Evolutionary conservation across 1,140 invertebrate genomes (phyloP), one percentile per base, ranked within the genome.

Genomic region (Procambarus clarkii): DNA sequence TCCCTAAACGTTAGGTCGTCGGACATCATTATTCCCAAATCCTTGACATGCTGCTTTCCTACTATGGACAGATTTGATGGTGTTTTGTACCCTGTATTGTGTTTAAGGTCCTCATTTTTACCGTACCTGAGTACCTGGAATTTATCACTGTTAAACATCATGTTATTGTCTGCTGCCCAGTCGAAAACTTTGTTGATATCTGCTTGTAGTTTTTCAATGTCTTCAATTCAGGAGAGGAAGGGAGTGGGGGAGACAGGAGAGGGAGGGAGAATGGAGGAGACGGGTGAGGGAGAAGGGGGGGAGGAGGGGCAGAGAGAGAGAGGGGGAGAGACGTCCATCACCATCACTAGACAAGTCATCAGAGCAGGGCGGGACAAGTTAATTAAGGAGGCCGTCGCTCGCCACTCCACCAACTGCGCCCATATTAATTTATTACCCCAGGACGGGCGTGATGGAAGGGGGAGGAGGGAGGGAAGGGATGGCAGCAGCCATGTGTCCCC

Each of bases 321-420:
- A 8, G 69, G 69, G 69, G 2, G 79, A 54, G 50, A 24, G 48
- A 48, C 50, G 48, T 81, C 79, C 79, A 48, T 81, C 79, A 81
- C 79, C 21, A n/a, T 21, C 48, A 45, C 79, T 24, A 74, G 1
- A 74, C 69, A 81, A 81, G 3, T n/a, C 79, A 81, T 81, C 79
- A 58, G 48, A 24, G 45, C 46, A n/a, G 54, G 54, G 21, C 48
- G 79, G 79, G 79, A 81, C 79, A 81, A 81, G 79, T 81, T 81
- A 81, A 81, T 81, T 81, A 81, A 7, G 50, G n/a, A 45, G 79
- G 48, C 21, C 79, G 50, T 48, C 54, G 60, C 60, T 45, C 45
- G 24, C 48, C 48, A 2, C 48, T 5, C 50, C 2, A 18, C 79
- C 24, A 58, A 18, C 24, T 7, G 18, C 24, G 24, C 69, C 69